A percentile compares a stretch with the other conserved stretches of the same genome.
Conservation (phyloP, 92 coral and sea anemone genomes). For the Epizoanthus illoricatus region DNA sequence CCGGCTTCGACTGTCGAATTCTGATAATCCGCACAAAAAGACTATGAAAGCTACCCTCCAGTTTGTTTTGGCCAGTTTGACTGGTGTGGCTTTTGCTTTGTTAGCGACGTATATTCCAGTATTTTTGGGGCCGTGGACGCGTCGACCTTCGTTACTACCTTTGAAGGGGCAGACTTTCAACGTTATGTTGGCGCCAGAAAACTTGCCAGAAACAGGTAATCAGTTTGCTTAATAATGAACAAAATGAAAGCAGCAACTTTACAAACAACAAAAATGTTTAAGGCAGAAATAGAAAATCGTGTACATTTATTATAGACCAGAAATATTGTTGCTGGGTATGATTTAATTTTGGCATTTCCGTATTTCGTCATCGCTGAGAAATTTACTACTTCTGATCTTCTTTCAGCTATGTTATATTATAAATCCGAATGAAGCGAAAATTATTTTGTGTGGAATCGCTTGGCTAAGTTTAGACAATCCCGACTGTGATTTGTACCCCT, state of each 20-base stretch:
- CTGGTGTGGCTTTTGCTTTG: conserved; percentile 79
- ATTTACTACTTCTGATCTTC: neutral
- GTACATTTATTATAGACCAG: neutral
- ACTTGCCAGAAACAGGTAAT: conserved; percentile 58
- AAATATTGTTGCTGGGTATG: conserved; percentile 1
- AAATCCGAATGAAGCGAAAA: neutral
- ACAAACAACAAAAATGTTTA: neutral
- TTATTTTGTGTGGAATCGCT: neutral
- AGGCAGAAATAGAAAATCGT: neutral
- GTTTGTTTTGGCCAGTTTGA: conserved; percentile 69
- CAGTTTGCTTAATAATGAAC: neutral
- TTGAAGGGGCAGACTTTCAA: conserved; percentile 69
- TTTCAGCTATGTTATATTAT: neutral
- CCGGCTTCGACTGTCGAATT: conserved; percentile 61
- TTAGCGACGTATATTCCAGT: conserved; percentile 77
- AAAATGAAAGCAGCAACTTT: neutral
- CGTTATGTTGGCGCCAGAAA: conserved; percentile 70
- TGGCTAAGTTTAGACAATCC: no score
- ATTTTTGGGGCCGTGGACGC: conserved; percentile 57
- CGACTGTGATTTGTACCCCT: no score
- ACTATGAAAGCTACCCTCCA: conserved; percentile 61
- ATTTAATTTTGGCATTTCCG: neutral
- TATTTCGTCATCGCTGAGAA: neutral
- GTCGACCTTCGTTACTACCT: conserved; percentile 66
- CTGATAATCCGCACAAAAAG: conserved; percentile 38